Conservation (phyloP, 2,113 vertebrate species). For the Forbesichthys agassizii region DNA sequence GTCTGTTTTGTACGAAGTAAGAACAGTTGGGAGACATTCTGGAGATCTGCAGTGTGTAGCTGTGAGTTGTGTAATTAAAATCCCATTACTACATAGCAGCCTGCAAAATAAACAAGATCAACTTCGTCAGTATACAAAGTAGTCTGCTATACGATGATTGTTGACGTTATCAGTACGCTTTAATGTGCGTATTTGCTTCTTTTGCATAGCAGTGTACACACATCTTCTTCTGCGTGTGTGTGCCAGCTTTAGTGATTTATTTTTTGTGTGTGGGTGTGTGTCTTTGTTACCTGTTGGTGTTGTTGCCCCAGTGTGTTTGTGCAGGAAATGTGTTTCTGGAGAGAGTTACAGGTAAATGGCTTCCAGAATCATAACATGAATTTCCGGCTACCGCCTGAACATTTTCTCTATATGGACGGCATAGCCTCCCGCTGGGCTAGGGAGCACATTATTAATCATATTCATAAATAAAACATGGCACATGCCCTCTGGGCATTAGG, state of each 20-base stretch:
- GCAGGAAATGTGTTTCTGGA: not conserved
- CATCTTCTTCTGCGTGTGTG: not conserved
- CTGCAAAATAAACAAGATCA: conserved; percentile 26
- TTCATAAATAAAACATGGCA: conserved; percentile 73
- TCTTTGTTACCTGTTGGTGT: not conserved
- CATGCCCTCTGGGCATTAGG: conserved; percentile 43
- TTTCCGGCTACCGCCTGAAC: no score
- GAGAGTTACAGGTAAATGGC: no score
- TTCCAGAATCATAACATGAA: no score
- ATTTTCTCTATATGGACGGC: no score
- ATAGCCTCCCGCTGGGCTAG: conserved; percentile 43
- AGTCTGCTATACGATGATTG: not conserved
- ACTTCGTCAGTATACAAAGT: conserved; percentile 19
- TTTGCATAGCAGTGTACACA: not conserved
- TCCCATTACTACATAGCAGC: conserved; percentile 16
- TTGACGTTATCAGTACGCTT: not conserved
- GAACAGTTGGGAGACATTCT: not conserved
- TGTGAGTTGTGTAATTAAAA: conserved; percentile 31
- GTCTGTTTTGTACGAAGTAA: not conserved
- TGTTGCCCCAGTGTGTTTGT: not conserved
- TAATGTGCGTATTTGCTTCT: conserved; percentile 32
- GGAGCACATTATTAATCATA: conserved; percentile 68
- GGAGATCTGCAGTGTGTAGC: not conserved
- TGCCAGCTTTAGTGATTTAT: not conserved
- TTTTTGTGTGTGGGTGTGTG: not conserved